Conservation (phyloP, 2,888 invertebrate species). For the Argyra leucocephala region DNA sequence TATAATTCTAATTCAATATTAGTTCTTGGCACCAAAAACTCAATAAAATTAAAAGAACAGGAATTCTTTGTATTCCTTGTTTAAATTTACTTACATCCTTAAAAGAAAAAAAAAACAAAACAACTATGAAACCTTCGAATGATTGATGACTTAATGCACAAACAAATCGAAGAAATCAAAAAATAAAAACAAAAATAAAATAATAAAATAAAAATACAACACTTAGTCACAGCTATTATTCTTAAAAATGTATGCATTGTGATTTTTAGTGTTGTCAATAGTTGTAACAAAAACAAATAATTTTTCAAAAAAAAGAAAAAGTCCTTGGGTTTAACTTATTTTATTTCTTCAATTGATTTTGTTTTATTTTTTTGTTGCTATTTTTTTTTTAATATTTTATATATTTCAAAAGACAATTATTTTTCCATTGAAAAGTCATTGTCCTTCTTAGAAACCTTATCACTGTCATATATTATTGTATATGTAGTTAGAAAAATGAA, state of each 20-base stretch:
- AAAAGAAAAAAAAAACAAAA: not conserved
- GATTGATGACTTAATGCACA: not conserved
- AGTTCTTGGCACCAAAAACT: not conserved
- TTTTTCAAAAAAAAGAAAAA: not conserved
- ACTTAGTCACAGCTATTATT: too few species aligned
- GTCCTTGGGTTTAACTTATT: too few species aligned
- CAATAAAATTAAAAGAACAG: not conserved
- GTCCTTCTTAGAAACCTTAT: constrained; percentile 6
- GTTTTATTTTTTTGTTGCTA: too few species aligned
- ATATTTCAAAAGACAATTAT: not conserved
- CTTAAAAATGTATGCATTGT: not conserved
- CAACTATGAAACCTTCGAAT: not conserved
- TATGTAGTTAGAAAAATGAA: not conserved
- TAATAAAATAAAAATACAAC: too few species aligned
- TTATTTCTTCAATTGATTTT: too few species aligned
- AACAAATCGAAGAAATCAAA: not conserved
- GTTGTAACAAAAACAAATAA: not conserved
- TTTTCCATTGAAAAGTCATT: constrained; percentile 1
- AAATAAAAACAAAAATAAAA: too few species aligned
- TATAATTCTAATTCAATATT: too few species aligned
- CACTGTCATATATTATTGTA: not conserved
- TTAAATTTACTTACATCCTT: too few species aligned
- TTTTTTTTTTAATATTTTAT: not conserved
- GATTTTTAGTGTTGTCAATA: not conserved
- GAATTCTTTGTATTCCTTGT: not conserved